Evolutionary conservation across 2,888 invertebrate species (phyloP).

Genomic region (Nomada ferruginata): DNA sequence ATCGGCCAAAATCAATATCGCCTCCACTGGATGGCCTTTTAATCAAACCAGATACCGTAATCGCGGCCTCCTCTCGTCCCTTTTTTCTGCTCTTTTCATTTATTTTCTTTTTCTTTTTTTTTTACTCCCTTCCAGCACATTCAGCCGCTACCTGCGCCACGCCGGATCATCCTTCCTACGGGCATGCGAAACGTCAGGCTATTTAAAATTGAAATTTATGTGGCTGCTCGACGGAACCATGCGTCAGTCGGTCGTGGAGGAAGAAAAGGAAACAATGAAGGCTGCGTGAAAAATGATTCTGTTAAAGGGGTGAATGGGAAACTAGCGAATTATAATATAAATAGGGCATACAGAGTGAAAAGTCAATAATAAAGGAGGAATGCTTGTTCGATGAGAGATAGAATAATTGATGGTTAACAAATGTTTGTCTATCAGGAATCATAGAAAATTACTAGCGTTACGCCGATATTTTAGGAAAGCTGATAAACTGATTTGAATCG

Average conservation of each 20-base stretch:
- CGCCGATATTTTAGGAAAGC: no score
- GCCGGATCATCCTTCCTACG: constrained; percentile 20
- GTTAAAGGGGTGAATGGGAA: constrained; percentile 21
- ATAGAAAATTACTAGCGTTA: no score
- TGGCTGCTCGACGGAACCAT: constrained; percentile 26
- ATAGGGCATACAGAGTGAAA: no score
- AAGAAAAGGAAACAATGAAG: constrained; percentile 2
- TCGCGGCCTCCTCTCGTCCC: constrained; percentile 37
- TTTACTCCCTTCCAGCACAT: not conserved
- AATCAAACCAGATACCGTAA: constrained; percentile 59
- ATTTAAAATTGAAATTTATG: constrained; percentile 69
- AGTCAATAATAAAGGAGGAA: no score
- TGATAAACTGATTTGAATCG: no score
- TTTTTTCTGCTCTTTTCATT: not conserved
- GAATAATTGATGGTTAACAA: no score
- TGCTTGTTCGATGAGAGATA: no score
- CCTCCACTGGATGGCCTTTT: constrained; percentile 52
- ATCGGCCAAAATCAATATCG: constrained; percentile 57
- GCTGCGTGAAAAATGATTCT: constrained; percentile 48
- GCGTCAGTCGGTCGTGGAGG: not conserved
- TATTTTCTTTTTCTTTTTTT: constrained; percentile 15
- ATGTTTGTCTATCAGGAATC: no score
- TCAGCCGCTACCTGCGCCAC: constrained; percentile 21
- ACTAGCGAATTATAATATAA: not conserved
- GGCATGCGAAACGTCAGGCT: constrained; percentile 45